Evolutionary conservation across 2,888 invertebrate genomes (phyloP).

Genomic region (Sarcophaga subvicina): DNA sequence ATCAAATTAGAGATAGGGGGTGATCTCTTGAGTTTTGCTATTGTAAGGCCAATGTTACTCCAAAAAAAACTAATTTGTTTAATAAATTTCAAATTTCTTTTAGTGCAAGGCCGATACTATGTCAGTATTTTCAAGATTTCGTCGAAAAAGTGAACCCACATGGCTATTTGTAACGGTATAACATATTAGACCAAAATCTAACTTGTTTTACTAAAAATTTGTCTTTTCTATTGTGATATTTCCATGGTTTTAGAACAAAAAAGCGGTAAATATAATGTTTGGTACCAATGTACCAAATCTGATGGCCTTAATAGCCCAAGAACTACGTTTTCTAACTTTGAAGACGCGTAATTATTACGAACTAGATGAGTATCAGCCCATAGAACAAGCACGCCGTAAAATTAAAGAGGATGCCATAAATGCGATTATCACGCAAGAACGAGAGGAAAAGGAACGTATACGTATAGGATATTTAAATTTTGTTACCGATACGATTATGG

Average conservation of each 20-base stretch:
- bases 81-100: neutral
- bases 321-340: conserved; percentile 83
- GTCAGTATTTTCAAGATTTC: conserved; percentile 87
- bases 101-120: conserved; percentile 88
- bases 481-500: conserved; percentile 78
- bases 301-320: conserved; percentile 86
- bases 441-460: conserved; percentile 74
- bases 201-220: neutral
- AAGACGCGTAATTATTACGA: conserved; percentile 71
- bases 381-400: conserved; percentile 82
- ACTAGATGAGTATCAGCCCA: conserved; percentile 81
- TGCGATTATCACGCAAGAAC: conserved; percentile 74
- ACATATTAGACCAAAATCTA: neutral
- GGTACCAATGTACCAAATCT: conserved; percentile 93
- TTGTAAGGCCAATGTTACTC: conserved; percentile 77
- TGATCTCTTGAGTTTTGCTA: conserved; percentile 88
- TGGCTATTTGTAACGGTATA: conserved; percentile 94
- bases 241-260: conserved; percentile 84
- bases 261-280: conserved; percentile 89
- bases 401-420: conserved; percentile 71
- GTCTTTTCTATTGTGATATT: conserved; percentile 43
- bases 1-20: conserved; percentile 94
- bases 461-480: conserved; percentile 75
- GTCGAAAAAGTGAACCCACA: conserved; percentile 92
- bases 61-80: neutral